Percentiles rank a stretch among this genome's conserved stretches.
These are phyloP conservation scores for Callorhinus ursinus DNA, from an alignment of 2,113 vertebrate species.

Conservation along the genomic window DNA sequence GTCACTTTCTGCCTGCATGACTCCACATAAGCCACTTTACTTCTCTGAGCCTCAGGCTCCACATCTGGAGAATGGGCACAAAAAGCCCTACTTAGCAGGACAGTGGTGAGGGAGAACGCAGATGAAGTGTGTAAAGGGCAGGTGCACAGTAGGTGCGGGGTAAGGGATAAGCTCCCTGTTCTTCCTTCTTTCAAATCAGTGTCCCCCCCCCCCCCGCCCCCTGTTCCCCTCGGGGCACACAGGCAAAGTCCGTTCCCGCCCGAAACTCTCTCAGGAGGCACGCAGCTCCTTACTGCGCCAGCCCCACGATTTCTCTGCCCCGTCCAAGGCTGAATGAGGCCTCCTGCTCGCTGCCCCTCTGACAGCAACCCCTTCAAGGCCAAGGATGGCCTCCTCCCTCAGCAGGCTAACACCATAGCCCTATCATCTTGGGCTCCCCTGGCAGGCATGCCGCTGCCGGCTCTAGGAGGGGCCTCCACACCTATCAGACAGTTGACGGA, in stretches of 20 bases:
- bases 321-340: not conserved
- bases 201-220: not conserved
- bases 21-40: not conserved
- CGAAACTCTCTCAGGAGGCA: not conserved
- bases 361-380: not conserved
- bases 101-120: not conserved
- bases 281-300: rapidly evolving
- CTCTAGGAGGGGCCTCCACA: not conserved
- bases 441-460: rapidly evolving
- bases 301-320: too few relatives aligned
- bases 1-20: not conserved
- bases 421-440: rapidly evolving
- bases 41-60: not conserved
- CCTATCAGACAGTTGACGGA: not conserved
- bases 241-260: not conserved
- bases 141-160: rapidly evolving
- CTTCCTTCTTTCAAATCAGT: not conserved
- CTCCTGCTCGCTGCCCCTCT: not conserved
- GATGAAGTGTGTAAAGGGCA: rapidly evolving
- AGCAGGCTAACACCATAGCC: not conserved
- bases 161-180: not conserved
- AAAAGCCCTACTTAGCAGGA: rapidly evolving
- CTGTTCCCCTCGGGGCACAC: not conserved
- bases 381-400: not conserved
- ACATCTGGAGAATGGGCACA: not conserved